phyloP scores from a whole-genome alignment of 1,140 invertebrate genomes.

The Drosophila biarmipes region DNA sequence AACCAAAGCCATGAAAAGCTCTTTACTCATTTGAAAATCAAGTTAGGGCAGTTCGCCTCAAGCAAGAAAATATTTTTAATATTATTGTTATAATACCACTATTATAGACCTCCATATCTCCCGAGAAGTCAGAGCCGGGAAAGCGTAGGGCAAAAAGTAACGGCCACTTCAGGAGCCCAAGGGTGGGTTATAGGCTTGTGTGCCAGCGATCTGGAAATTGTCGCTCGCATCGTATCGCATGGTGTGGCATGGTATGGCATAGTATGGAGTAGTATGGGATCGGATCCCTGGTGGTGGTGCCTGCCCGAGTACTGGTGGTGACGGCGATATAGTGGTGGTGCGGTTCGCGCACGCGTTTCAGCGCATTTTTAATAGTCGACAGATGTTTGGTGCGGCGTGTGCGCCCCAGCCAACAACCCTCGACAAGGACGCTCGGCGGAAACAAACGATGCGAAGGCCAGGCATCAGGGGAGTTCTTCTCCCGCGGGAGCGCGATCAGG shows the following conservation, averaged over 20 bases:
- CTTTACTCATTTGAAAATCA: background rate
- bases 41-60: background rate
- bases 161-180: slow-evolving; percentile 26
- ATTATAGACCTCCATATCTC: background rate
- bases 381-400: slow-evolving; percentile 72
- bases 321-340: slow-evolving; percentile 38
- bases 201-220: slow-evolving; percentile 70
- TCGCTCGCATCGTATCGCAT: slow-evolving; percentile 36
- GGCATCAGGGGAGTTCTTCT: slow-evolving; percentile 30
- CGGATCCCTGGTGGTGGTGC: slow-evolving; percentile 8
- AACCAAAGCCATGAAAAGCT: background rate
- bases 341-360: slow-evolving; percentile 75
- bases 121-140: background rate
- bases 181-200: slow-evolving; percentile 31
- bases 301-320: slow-evolving; percentile 33
- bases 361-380: slow-evolving; percentile 82
- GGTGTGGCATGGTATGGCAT: background rate
- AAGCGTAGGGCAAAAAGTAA: slow-evolving; percentile 36
- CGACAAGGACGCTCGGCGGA: slow-evolving; percentile 71
- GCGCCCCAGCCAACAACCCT: slow-evolving; percentile 74
- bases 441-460: slow-evolving; percentile 26
- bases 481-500: slow-evolving; percentile 6
- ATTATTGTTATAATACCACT: background rate
- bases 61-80: background rate
- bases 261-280: background rate